Evolutionary conservation across 1,140 invertebrate species (phyloP), one percentile per base, ranked within the genome.

Genomic region (Drosophila arawakana): DNA sequence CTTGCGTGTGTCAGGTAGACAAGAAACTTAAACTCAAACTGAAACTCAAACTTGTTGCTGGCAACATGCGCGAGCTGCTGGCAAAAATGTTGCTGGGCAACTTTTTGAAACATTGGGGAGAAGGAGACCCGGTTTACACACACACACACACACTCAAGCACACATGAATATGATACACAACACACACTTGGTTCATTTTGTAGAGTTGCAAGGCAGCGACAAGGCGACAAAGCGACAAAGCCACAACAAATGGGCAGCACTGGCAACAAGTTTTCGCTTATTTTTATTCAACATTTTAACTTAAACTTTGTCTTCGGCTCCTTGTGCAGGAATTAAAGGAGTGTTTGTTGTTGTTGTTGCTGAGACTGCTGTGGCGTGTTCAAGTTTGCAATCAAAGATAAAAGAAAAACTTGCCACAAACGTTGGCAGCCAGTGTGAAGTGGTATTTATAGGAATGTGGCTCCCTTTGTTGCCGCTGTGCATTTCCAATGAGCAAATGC

Each of bases 391-490:
- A 86, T 85, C 81, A 85, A 76, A 85, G 81, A 86, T 81, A 85
- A 85, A 85, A 68, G 82, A 84, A 84, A 84, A 82, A 82, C 79
- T 82, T 83, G 76, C 76, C 80, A 75, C 35, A 57, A 50, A 9
- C 52, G 52, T 30, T 54, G 52, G 52, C 54, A 41, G 37, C 35
- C 54, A 83, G 82, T 86, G 82, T 88, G 82, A 86, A 86, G 68
- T 86, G 83, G 83, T 88, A 88, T 86, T 88, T 88, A 82, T 86
- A 85, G 82, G 83, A 86, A 86, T 88, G 83, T 73, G 77, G 68
- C 77, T 73, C 70, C 50, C 58, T 75, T 59, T 71, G 75, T 41
- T 69, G 60, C 61, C 72, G 79, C 66, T 65, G 55, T 80, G 82
- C 68, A 85, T 85, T 85, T 21, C 47, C 81, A 84, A 84, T 84